Evolutionary conservation across 2,113 vertebrate genomes (phyloP), one percentile per base, ranked within the genome.

Genomic region (Cercocebus atys): DNA sequence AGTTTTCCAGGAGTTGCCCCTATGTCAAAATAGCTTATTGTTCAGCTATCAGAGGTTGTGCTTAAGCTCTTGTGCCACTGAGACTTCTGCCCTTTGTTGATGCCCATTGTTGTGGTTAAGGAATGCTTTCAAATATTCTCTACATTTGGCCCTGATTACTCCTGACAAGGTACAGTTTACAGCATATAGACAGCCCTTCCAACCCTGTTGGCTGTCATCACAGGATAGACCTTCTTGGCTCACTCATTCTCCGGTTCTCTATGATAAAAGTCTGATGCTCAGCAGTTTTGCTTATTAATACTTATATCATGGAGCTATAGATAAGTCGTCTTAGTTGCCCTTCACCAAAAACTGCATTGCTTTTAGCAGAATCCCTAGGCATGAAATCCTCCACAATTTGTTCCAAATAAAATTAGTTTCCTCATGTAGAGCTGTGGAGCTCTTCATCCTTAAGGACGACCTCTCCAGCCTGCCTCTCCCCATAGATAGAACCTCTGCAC

Each of bases 401-500:
- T 32, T 50, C 55, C 57, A 61, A 64, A 40, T 64, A 50, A 61
- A 81, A 23, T 75, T 32, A 32, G 18, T 47, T 50, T 14, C 16
- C 23, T 47, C 40, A 30, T 23, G 25, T 1, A 35, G 3, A 90
- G 16, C 23, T 78, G 17, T 2, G 23, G 27, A 76, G 17, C 18
- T 72, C 40, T 80, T 91, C 81, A 17, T 32, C 25, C 3, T 59
- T 38, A 32, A 59, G 14, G 16, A 85, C 0, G 35, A 14, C 50
- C 43, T 59, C 52, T 95, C 50, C 59, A 72, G 16, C 6, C 14
- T 50, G 43, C 55, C 18, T 87, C 10, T 64, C 38, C 6, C 2
- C 17, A 57, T 4, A 2, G 2, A 3, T n/a, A 32, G 27, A 40
- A 61, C 11, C 20, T 80, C 1, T 82, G 18, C 1, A 10, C 4